Base-by-base conservation (phyloP, 2,797 vertebrate species). In the Sebastes minor region DNA sequence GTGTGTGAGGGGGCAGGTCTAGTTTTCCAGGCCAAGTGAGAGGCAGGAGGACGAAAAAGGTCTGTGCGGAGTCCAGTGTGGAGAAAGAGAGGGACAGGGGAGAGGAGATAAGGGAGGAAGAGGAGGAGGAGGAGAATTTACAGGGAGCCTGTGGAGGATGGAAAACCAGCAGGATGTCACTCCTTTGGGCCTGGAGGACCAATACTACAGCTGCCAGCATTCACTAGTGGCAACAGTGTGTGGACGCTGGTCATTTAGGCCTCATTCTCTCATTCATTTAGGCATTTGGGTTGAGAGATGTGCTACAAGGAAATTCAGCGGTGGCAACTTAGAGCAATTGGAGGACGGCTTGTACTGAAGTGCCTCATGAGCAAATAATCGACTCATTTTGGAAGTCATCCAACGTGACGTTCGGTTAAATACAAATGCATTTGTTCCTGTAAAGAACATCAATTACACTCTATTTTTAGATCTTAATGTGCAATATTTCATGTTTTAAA, bases 1-100 rank as follows among this genome's bases (percentile, higher is more conserved):
- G 90, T 87, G 91, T 86, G 87, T 78, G 80, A 83, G 74, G 81
- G 83, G 92, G 90, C 79, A 80, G 86, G 81, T 73, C 78, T 83
- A 82, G 82, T 56, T 89, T 88, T 92, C 93, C 91, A 88, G 87
- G 89, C 88, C 90, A 84, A 88, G 86, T 86, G 89, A 91, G 80
- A 92, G 88, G 86, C 83, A 88, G 80, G 90, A 81, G 69, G 82
- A 87, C 86, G 81, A 52, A 90, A 85, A 92, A 83, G 84, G 72
- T 84, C 91, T 90, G 57, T 62, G 70, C 32, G 84, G 76, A 90
- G 78, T 90, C 91, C 86, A 83, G 86, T 85, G 82, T 55, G 80
- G 72, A 86, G 76, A 76, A 78, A 82, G 73, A 77, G 64, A 81
- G 81, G 80, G 53, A 78, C 67, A 72, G 75, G 61, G 76, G 60